Conservation (phyloP, 2,888 invertebrate species). For the Ophion ellenae region DNA sequence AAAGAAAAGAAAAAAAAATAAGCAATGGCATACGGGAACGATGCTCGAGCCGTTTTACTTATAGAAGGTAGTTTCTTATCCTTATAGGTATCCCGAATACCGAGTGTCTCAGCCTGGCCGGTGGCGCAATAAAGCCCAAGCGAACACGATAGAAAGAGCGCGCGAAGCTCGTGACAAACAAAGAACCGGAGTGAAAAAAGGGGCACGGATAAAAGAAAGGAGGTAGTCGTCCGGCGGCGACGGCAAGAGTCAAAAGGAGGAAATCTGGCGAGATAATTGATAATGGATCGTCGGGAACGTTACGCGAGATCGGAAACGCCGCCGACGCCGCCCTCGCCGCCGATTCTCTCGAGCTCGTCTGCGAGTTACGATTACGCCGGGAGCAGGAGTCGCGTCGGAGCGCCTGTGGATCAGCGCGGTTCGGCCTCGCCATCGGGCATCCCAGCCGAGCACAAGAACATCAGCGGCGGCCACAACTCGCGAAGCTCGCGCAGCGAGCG, state of each 20-base stretch:
- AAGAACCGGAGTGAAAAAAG: conserved; percentile 74
- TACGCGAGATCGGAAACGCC: conserved; percentile 80
- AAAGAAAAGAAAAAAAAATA: conserved; percentile 13
- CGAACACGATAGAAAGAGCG: conserved; percentile 38
- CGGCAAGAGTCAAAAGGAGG: conserved; percentile 2
- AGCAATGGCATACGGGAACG: conserved; percentile 73
- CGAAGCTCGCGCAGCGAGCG: conserved; percentile 74
- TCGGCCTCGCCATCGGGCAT: conserved; percentile 72
- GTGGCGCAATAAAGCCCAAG: conserved; percentile 32
- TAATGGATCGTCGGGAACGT: conserved; percentile 85
- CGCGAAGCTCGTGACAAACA: conserved; percentile 44
- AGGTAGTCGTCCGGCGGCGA: conserved; percentile 1
- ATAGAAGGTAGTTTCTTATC: conserved; percentile 89
- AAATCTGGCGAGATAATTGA: conserved; percentile 80
- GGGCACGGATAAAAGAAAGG: conserved; percentile 35
- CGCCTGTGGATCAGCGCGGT: conserved; percentile 46
- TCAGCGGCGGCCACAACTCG: conserved; percentile 68
- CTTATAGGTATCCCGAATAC: conserved; percentile 88
- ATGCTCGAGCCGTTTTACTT: conserved; percentile 79
- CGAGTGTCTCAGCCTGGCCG: conserved; percentile 85
- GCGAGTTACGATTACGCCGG: conserved; percentile 19
- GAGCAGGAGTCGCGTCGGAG: conserved; percentile 2
- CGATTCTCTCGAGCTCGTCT: conserved; percentile 54
- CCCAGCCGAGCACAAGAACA: conserved; percentile 19
- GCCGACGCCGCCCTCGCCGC: conserved; percentile 80